Conservation (phyloP, 2,888 invertebrate genomes). For the Mesopsocus fuscifrons region DNA sequence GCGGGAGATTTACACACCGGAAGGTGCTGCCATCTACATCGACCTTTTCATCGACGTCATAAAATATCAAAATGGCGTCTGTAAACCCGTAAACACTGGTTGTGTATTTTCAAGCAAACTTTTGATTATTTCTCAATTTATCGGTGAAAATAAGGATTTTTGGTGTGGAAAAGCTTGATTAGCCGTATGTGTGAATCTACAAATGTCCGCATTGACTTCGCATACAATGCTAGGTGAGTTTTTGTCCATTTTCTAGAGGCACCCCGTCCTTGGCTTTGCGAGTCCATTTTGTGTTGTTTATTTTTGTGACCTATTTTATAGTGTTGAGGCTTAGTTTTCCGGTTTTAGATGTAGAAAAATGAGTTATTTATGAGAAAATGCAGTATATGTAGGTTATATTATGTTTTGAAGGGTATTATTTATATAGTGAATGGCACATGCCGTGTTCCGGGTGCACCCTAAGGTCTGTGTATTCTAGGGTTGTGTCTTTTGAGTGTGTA, state of each 20-base stretch:
- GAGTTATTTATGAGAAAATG: too few relatives aligned
- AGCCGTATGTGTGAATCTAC: conserved; percentile 18
- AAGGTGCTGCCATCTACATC: neutral
- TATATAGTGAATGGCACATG: too few relatives aligned
- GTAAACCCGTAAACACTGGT: neutral
- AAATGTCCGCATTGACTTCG: conserved; percentile 32
- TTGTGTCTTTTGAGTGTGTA: too few relatives aligned
- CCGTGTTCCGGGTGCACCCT: too few relatives aligned
- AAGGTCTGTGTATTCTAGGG: too few relatives aligned
- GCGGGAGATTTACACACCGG: too few relatives aligned
- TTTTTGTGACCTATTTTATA: conserved; percentile 8
- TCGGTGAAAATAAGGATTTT: too few relatives aligned
- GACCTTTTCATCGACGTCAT: neutral
- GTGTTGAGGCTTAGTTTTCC: too few relatives aligned
- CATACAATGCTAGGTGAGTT: conserved; percentile 31
- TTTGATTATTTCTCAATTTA: neutral
- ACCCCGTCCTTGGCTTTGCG: neutral
- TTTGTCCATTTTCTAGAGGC: neutral
- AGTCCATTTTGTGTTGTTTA: conserved; percentile 2
- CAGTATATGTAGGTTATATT: too few relatives aligned
- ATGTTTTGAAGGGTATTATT: too few relatives aligned
- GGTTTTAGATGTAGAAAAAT: too few relatives aligned
- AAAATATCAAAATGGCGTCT: neutral
- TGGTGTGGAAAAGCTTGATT: neutral
- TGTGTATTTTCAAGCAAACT: neutral